These are phyloP conservation scores for Mechanitis mazaeus DNA, from an alignment of 2,888 invertebrate species.

Conservation along the genomic window DNA sequence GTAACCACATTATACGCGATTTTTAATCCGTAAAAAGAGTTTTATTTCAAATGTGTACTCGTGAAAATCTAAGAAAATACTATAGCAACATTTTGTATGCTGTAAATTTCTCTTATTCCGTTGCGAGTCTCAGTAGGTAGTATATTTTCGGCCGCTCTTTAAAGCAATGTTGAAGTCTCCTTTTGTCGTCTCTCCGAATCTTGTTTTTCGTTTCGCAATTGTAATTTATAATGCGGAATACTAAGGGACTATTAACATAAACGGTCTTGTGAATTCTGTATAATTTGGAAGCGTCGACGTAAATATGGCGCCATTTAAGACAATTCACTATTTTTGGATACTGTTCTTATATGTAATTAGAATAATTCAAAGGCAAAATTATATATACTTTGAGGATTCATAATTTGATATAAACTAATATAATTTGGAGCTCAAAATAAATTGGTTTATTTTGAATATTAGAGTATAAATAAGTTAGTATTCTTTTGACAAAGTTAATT, in stretches of 20 bases:
- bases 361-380: background rate
- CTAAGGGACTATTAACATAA: conserved; percentile 38
- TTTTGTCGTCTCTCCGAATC: conserved; percentile 24
- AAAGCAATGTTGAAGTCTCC: conserved; percentile 22
- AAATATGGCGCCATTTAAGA: conserved; percentile 15
- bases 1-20: no score
- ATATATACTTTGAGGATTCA: background rate
- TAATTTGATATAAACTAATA: no score
- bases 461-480: no score
- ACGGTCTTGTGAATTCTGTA: conserved; percentile 33
- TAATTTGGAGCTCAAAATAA: no score
- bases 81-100: no score
- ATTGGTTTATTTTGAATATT: no score
- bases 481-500: no score
- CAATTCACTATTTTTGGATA: conserved; percentile 15
- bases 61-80: no score
- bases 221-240: conserved; percentile 40
- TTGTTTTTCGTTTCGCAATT: conserved; percentile 38
- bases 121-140: background rate
- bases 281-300: conserved; percentile 24
- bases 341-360: conserved; percentile 3
- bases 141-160: conserved; percentile 25
- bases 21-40: no score
- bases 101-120: background rate
- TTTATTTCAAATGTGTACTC: no score